Evolutionary conservation across 2,113 vertebrate genomes (phyloP), one percentile per base, ranked within the genome.

Genomic region (Daubentonia madagascariensis): DNA sequence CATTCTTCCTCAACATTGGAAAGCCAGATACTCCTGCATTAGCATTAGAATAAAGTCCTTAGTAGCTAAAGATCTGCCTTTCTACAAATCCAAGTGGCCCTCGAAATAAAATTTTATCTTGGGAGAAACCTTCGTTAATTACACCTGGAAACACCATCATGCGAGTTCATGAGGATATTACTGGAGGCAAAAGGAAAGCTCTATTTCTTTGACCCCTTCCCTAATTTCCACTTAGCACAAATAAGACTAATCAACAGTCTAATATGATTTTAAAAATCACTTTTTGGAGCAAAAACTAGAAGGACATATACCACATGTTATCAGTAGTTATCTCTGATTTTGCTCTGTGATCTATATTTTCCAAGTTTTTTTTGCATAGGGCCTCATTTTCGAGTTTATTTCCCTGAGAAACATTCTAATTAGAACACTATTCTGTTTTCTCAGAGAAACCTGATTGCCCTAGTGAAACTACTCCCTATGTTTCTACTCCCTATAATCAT

Each of bases 331-430:
- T 23, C 52, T 85, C 30, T 85, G 37, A 68, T 85, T 94, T 91
- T 85, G 57, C 43, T 78, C 14, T 78, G 35, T 76, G 61, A 50
- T 76, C 52, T 61, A 54, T 40, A 40, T 85, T 92, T 84, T 87
- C 61, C 28, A 87, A 54, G 40, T 91, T 54, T 91, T 91, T 65
- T 95, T 81, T 76, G 85, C 23, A 17, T 14, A 59, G 37, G 35
- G 40, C 28, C 72, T 68, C 40, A 86, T 63, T 87, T 76, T 70
- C 30, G 45, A 79, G 54, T 86, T 89, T 96, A 70, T 57, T 92
- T 94, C 43, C 43, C 14, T 50, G 25, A 96, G 45, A 92, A 95
- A 91, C 35, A 32, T n/a, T 91, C 37, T 95, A 37, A 92, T 63
- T 28, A 94, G 45, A 91, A n/a, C 89, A 92, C 18, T 28, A 45